These are phyloP conservation scores for Gymnosoma rotundatum DNA, from an alignment of 2,888 invertebrate genomes.

Conservation along the genomic window DNA sequence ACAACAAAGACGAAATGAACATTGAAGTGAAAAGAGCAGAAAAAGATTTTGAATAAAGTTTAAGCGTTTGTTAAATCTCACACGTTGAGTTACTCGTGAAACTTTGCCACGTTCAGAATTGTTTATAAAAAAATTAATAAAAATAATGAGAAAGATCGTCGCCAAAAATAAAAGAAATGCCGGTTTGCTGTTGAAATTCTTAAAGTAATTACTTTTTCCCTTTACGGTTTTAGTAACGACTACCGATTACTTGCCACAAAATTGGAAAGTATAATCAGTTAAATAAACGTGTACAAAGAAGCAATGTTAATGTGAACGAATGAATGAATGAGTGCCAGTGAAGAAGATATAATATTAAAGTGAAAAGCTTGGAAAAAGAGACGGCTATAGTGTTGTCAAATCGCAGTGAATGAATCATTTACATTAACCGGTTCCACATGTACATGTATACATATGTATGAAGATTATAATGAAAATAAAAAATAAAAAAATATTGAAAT, in stretches of 20 bases:
- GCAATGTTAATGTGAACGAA: background rate
- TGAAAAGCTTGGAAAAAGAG: slow-evolving; percentile 46
- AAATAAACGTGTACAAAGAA: background rate
- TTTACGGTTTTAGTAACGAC: background rate
- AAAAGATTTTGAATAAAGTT: slow-evolving; percentile 65
- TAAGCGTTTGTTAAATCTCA: slow-evolving; percentile 65
- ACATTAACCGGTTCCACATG: slow-evolving; percentile 2
- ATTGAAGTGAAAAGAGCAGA: slow-evolving; percentile 55
- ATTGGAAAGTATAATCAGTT: background rate
- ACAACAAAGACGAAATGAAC: slow-evolving; percentile 55
- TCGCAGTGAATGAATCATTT: background rate
- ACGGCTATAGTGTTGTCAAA: slow-evolving; percentile 19
- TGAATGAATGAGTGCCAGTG: background rate
- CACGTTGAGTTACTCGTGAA: slow-evolving; percentile 72
- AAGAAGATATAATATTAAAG: slow-evolving; percentile 21
- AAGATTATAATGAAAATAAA: too few relatives aligned
- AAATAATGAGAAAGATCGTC: slow-evolving; percentile 35
- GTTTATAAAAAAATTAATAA: slow-evolving; percentile 32
- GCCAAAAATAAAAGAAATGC: slow-evolving; percentile 54
- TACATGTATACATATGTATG: too few relatives aligned
- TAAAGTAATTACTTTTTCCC: background rate
- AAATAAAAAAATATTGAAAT: too few relatives aligned
- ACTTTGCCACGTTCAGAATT: slow-evolving; percentile 71
- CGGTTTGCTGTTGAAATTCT: slow-evolving; percentile 34
- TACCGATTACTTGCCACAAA: slow-evolving; percentile 35